phyloP scores from a whole-genome alignment of 1,140 invertebrate species.

The Latrodectus geometricus region DNA sequence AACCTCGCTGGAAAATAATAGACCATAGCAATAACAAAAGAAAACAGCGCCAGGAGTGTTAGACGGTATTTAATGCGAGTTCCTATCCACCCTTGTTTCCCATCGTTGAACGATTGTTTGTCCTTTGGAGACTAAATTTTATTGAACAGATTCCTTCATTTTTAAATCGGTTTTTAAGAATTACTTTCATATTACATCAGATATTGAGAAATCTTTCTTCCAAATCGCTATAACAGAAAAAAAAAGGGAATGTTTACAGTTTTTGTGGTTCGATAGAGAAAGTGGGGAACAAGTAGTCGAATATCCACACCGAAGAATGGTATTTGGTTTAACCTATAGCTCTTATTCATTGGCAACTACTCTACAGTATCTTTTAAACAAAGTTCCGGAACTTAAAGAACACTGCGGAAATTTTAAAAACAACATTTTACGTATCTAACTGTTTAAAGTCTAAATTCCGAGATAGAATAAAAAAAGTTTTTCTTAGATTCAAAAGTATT shows the following conservation, averaged over 20 bases:
- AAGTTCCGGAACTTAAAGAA: background rate
- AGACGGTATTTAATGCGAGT: constrained; percentile 11
- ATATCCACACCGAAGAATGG: constrained; percentile 9
- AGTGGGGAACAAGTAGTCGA: background rate
- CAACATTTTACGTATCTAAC: constrained; percentile 16
- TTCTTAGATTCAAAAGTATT: background rate
- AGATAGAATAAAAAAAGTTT: constrained; percentile 4
- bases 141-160: constrained; percentile 1
- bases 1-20: background rate
- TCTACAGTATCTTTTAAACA: background rate
- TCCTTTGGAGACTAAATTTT: background rate
- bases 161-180: background rate
- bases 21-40: too few species aligned
- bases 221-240: constrained; percentile 8
- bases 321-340: constrained; percentile 12
- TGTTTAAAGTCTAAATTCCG: background rate
- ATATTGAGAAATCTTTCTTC: constrained; percentile 12
- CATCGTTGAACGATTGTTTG: constrained; percentile 12
- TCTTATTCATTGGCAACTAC: constrained; percentile 10
- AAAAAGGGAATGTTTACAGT: background rate
- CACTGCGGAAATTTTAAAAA: constrained; percentile 7
- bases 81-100: background rate
- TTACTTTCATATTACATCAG: background rate
- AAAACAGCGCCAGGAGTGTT: background rate
- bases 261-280: constrained; percentile 5